These are phyloP conservation scores for Rhodophaea formosa DNA, from an alignment of 2,888 invertebrate species.

Conservation along the genomic window DNA sequence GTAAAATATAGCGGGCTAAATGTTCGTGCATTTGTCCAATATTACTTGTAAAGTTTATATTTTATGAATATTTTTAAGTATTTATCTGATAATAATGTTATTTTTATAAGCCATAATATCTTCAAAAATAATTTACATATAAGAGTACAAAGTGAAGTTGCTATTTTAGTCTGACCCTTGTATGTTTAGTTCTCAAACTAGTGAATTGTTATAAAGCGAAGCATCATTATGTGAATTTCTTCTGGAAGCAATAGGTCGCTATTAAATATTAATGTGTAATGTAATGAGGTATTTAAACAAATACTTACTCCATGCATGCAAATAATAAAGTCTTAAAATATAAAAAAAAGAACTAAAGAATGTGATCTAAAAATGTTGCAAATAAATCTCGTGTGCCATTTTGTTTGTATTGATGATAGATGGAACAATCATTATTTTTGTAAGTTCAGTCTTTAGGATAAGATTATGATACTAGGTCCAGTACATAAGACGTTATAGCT, in stretches of 20 bases:
- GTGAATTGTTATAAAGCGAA: neutral
- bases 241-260: neutral
- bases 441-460: constrained; percentile 37
- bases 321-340: neutral
- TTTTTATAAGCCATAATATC: constrained; percentile 11
- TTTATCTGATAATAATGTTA: constrained; percentile 5
- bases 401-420: constrained; percentile 40
- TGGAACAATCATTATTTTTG: constrained; percentile 37
- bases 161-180: neutral
- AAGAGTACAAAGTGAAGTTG: neutral
- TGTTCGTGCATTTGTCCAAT: constrained; percentile 19
- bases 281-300: neutral
- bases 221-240: neutral
- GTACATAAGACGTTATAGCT: constrained; percentile 47
- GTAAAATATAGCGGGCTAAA: constrained; percentile 7
- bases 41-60: constrained; percentile 22
- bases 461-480: constrained; percentile 43
- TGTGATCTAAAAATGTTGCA: constrained; percentile 29
- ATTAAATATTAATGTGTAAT: neutral
- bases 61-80: constrained; percentile 21
- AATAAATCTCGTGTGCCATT: constrained; percentile 58
- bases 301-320: neutral
- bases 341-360: neutral
- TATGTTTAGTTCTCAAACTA: neutral
- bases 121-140: neutral